These are phyloP conservation scores for Anguilla marmorata DNA, from an alignment of 2,797 vertebrate genomes.

Conservation along the genomic window DNA sequence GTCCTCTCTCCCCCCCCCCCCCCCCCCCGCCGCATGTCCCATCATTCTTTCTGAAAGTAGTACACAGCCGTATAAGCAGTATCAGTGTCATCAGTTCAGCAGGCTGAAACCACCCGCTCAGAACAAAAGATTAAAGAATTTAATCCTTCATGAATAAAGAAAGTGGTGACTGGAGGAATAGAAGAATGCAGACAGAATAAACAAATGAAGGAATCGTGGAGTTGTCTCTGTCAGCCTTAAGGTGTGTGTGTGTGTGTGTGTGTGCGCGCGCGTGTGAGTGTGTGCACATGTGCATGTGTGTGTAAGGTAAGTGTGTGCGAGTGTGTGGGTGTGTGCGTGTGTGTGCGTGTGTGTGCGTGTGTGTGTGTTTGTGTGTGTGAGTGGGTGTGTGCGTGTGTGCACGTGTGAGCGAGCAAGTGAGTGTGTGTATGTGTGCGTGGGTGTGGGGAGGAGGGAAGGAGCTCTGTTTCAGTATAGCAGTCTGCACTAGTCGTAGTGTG, in stretches of 20 bases:
- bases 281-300: neutral
- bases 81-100: neutral
- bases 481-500: neutral
- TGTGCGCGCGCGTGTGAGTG: neutral
- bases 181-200: neutral
- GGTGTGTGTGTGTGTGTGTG: conserved; percentile 22
- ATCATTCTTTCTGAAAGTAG: neutral
- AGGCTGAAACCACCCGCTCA: conserved; percentile 17
- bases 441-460: neutral
- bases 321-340: neutral
- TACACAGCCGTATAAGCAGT: conserved; percentile 12
- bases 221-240: conserved; percentile 30
- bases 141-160: conserved; percentile 30
- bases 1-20: neutral
- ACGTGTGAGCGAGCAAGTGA: neutral
- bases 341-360: neutral
- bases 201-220: neutral
- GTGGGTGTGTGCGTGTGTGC: conserved; percentile 6
- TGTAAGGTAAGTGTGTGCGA: neutral
- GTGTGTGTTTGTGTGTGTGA: neutral
- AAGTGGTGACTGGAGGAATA: conserved; percentile 9
- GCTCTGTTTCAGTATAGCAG: neutral
- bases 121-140: conserved; percentile 29
- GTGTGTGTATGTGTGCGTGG: neutral
- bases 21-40: neutral